Percentiles rank a stretch among this genome's conserved stretches.
phyloP scores from a whole-genome alignment of 2,113 vertebrate species.

The Collichthys lucidus region DNA sequence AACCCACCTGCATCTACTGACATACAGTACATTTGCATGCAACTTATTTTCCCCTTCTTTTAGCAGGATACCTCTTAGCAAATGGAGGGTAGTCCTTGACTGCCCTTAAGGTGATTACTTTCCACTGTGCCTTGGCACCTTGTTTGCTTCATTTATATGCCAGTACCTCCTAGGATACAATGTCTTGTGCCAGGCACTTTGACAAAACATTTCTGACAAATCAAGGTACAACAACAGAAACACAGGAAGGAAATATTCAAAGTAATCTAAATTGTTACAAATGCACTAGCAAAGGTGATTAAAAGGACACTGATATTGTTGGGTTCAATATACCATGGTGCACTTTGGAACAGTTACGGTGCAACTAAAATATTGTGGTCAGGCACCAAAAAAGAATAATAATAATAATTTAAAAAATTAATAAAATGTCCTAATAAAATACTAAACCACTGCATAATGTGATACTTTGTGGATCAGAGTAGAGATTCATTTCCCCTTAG shows the following conservation, averaged over 20 bases:
- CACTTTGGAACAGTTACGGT: neutral
- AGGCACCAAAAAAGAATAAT: neutral
- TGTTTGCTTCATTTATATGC: neutral
- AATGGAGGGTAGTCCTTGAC: no score
- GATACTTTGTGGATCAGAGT: conserved; percentile 26
- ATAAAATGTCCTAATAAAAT: neutral
- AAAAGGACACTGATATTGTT: no score
- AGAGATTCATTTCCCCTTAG: conserved; percentile 34
- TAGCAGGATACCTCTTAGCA: no score
- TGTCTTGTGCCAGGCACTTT: neutral
- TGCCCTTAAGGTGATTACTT: no score
- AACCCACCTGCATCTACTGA: no score
- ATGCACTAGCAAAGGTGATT: neutral
- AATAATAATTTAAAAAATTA: neutral
- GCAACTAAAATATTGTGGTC: neutral
- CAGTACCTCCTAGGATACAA: neutral
- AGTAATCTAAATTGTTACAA: neutral
- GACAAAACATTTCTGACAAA: no score
- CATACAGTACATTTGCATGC: no score
- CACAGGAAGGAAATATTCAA: no score
- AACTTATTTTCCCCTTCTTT: no score
- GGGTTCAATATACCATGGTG: no score
- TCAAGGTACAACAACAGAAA: no score
- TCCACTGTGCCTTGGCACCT: neutral
- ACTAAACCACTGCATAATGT: conserved; percentile 25